Conservation (phyloP, 2,888 invertebrate species). For the Lasioglossum calceatum region DNA sequence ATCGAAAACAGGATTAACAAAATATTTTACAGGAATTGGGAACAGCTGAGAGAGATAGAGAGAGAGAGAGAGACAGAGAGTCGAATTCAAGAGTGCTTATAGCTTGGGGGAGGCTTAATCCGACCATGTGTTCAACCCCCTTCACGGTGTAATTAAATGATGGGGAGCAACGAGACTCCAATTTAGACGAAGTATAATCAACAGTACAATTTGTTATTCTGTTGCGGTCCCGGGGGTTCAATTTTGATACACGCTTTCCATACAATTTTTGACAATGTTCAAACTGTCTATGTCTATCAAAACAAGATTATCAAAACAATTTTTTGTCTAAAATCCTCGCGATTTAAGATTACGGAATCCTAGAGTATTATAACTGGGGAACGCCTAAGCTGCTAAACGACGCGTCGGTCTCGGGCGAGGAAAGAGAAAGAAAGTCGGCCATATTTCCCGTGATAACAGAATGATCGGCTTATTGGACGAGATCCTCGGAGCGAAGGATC, state of each 20-base stretch:
- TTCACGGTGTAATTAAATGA: conserved; percentile 40
- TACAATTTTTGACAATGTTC: background rate
- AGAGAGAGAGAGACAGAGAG: background rate
- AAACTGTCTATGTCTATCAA: too few relatives aligned
- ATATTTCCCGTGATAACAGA: background rate
- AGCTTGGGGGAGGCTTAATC: background rate
- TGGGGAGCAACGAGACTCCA: conserved; percentile 12
- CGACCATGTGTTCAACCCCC: conserved; percentile 1
- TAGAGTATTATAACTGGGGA: background rate
- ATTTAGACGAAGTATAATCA: background rate
- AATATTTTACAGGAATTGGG: conserved; percentile 3
- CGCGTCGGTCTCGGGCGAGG: background rate
- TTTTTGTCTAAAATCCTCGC: too few relatives aligned
- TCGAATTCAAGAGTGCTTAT: background rate
- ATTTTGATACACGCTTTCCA: background rate
- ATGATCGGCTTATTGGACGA: background rate
- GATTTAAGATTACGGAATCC: background rate
- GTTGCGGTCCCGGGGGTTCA: background rate
- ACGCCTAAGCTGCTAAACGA: background rate
- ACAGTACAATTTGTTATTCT: conserved; percentile 1
- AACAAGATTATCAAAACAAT: too few relatives aligned
- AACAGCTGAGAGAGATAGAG: background rate
- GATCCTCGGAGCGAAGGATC: conserved; percentile 7
- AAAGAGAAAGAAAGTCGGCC: background rate
- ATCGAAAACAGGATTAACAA: background rate